Evolutionary conservation across 2,888 invertebrate genomes (phyloP), one percentile per base, ranked within the genome.

Genomic region (Drosophila subquinaria): DNA sequence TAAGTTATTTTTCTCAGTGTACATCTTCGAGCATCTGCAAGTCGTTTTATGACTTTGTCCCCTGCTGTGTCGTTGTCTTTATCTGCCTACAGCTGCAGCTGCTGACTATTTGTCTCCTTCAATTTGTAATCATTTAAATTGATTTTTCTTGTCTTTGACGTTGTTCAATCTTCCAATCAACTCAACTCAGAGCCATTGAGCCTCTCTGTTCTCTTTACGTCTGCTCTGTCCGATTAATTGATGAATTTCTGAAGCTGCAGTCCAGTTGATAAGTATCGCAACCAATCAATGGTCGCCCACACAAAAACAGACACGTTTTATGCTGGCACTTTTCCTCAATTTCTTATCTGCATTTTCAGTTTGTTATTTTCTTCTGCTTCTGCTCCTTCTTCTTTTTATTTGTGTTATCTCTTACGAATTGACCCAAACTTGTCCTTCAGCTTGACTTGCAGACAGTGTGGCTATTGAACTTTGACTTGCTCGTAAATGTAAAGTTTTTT

Each of bases 51-150:
- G 64, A 69, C 51, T 73, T 56, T 66, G 60, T 63, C 51, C 47
- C 65, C 51, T 56, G 62, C 64, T 60, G 75, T 70, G 48, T 51
- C 64, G 48, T 75, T 69, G 61, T 53, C 71, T 79, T 69, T 70
- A 55, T 53, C 42, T 59, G 65, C 50, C 70, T 75, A 42, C 38
- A 50, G 59, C 27, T 66, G 51, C 60, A 63, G 57, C 53, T 45
- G 33, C 38, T 45, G 70, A 82, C 89, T 80, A 78, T 89, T 89
- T 89, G 83, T 88, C 77, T 80, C 69, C 69, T 82, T 85, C 88
- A 85, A 80, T 78, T 85, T 76, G 88, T 78, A 85, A 89, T 88
- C 85, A 89, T 88, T 88, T 89, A 88, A 88, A 86, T 86, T 86
- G 86, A 86, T 88, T 86, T 86, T 86, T 83, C 85, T 85, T 86